A percentile compares a stretch with the other conserved stretches of the same genome.
These are phyloP conservation scores for Tethea ocularis DNA, from an alignment of 2,888 invertebrate species.

Conservation along the genomic window DNA sequence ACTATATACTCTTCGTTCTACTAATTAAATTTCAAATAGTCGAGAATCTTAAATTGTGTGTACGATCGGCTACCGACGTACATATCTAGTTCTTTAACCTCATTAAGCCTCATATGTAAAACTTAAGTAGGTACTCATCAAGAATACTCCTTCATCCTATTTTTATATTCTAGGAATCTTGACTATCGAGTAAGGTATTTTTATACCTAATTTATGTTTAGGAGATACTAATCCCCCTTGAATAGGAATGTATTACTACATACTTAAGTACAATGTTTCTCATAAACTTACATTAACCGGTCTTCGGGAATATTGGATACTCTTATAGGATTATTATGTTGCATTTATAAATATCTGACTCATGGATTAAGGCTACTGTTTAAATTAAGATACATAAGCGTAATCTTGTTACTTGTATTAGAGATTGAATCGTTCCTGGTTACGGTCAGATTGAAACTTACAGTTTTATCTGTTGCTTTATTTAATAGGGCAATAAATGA, in stretches of 20 bases:
- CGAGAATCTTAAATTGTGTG: no score
- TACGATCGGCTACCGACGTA: no score
- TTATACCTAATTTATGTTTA: background rate
- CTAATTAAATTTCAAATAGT: no score
- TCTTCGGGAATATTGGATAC: background rate
- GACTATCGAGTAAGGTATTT: constrained; percentile 1
- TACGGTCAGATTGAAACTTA: constrained; percentile 3
- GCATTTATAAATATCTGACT: constrained; percentile 21
- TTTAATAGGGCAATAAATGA: background rate
- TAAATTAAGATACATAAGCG: constrained; percentile 23
- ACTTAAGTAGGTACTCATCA: background rate
- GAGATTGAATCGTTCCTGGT: constrained; percentile 4
- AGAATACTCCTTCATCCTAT: background rate
- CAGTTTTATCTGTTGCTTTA: background rate
- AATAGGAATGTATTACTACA: constrained; percentile 7
- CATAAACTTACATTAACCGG: constrained; percentile 10
- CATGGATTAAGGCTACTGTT: constrained; percentile 18
- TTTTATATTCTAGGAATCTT: background rate
- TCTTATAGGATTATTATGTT: constrained; percentile 10
- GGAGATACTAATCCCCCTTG: constrained; percentile 5
- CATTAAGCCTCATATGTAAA: background rate
- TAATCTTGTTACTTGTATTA: constrained; percentile 18
- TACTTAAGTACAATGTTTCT: constrained; percentile 11
- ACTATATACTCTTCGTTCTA: no score
- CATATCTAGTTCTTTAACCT: background rate